phyloP scores from a whole-genome alignment of 2,113 vertebrate species.

The Marcusenius ussheri region DNA sequence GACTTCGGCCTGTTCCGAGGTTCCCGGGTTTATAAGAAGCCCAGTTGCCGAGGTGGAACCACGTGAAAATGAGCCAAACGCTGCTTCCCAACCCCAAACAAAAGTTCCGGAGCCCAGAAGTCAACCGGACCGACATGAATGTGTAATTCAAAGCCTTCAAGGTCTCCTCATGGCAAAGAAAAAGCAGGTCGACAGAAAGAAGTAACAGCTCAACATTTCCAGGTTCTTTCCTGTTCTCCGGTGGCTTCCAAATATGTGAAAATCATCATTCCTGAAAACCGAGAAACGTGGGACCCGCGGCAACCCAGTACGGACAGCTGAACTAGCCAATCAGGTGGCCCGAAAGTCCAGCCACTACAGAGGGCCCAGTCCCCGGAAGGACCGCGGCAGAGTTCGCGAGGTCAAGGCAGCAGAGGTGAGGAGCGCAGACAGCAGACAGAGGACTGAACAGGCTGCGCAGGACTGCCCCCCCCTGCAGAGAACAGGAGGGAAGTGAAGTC shows the following conservation, averaged over 20 bases:
- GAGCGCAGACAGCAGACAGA: neutral
- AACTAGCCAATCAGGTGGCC: neutral
- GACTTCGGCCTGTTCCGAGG: neutral
- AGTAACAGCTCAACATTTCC: neutral
- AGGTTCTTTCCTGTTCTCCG: neutral
- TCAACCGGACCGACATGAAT: neutral
- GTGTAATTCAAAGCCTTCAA: neutral
- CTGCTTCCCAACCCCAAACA: neutral
- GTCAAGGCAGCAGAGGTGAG: neutral
- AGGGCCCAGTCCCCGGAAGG: neutral
- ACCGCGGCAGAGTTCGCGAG: neutral
- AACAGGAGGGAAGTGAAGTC: neutral
- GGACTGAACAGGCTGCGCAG: neutral
- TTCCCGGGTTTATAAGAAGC: neutral
- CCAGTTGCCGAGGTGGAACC: neutral
- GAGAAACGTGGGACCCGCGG: neutral
- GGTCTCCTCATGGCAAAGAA: neutral
- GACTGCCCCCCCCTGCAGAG: neutral
- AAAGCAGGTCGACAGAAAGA: neutral
- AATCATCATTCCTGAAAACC: neutral
- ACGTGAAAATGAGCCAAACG: neutral
- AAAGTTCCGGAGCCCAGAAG: neutral
- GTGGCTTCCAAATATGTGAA: slow-evolving; percentile 2
- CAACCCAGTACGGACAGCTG: neutral
- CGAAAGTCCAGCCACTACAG: neutral